Percentiles rank a stretch among this genome's conserved stretches.
Evolutionary conservation across 2,888 invertebrate species (phyloP).

Genomic region (Strigamia transsilvanica): DNA sequence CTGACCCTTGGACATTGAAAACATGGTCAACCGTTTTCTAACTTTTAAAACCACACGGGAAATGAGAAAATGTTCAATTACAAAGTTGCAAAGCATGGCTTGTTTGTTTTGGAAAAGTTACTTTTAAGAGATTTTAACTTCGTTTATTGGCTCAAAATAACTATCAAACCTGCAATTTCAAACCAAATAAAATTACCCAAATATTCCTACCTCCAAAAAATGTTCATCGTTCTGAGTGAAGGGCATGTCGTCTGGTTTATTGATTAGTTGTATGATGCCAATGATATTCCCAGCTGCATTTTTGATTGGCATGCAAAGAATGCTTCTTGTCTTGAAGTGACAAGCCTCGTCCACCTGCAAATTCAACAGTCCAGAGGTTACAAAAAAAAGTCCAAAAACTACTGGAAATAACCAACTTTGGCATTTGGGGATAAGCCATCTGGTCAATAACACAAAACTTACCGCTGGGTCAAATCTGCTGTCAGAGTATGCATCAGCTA

Average conservation of each 20-base stretch:
- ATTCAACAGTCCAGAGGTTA: neutral
- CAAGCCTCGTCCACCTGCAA: conserved; percentile 74
- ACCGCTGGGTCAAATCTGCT: conserved; percentile 78
- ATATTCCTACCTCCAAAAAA: conserved; percentile 78
- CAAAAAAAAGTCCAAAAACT: too few species aligned
- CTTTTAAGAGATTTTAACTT: too few species aligned
- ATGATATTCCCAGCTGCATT: conserved; percentile 91
- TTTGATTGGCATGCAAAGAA: conserved; percentile 95
- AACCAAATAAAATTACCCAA: neutral
- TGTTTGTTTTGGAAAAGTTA: too few species aligned
- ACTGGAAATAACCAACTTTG: too few species aligned
- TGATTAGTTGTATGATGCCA: conserved; percentile 90
- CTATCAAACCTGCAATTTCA: neutral
- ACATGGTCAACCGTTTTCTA: too few species aligned
- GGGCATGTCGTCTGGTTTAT: conserved; percentile 88
- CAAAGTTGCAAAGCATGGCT: too few species aligned
- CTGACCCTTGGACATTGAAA: too few species aligned
- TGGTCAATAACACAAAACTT: conserved; percentile 58
- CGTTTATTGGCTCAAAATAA: too few species aligned
- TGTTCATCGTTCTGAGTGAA: conserved; percentile 97
- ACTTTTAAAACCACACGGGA: too few species aligned
- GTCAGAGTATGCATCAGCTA: conserved; percentile 88
- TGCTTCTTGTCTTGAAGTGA: conserved; percentile 85
- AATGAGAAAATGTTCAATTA: too few species aligned
- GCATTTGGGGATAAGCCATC: too few species aligned